Conservation (phyloP, 2,113 vertebrate genomes). For the Eidolon helvum region DNA sequence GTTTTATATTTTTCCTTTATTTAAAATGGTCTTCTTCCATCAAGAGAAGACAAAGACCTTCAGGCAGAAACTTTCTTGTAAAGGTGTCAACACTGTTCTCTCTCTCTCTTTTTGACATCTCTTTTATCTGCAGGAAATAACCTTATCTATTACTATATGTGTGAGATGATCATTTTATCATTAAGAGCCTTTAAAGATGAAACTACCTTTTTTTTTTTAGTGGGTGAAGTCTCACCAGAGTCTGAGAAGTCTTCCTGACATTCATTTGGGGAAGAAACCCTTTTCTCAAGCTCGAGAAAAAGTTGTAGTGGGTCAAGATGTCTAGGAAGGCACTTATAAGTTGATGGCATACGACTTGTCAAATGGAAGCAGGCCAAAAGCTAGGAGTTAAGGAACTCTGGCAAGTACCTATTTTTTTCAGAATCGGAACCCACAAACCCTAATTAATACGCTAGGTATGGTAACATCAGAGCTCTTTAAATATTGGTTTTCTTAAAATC, state of each 20-base stretch:
- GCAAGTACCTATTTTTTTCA: not conserved
- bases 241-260: not conserved
- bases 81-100: not conserved
- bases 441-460: not conserved
- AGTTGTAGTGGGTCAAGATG: not conserved
- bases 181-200: not conserved
- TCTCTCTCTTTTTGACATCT: not conserved
- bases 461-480: not conserved
- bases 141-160: not conserved
- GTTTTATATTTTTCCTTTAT: not conserved
- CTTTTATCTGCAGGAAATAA: not conserved
- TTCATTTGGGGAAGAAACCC: not conserved
- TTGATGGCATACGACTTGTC: not conserved
- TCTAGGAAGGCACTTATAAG: not conserved
- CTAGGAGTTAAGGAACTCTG: not conserved
- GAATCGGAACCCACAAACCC: not conserved
- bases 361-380: not conserved
- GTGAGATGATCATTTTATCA: not conserved
- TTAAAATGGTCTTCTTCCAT: not conserved
- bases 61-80: not conserved
- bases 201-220: not conserved
- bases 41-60: not conserved
- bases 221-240: not conserved
- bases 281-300: not conserved
- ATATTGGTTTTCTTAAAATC: not conserved